Base-by-base conservation (phyloP, 1,140 invertebrate species). In the Scaptomyza hsui region DNA sequence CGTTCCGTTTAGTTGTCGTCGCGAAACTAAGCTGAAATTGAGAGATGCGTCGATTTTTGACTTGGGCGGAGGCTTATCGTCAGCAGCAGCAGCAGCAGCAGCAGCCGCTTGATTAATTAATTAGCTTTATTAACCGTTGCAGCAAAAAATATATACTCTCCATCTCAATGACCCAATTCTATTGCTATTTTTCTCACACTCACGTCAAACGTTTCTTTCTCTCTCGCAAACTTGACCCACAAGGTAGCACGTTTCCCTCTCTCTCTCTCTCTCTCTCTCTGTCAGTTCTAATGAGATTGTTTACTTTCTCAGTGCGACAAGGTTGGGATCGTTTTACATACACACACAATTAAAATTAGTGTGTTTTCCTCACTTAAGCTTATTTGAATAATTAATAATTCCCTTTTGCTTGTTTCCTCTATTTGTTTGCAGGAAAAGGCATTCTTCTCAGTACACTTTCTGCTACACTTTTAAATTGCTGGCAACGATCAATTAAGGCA, bases 31-130 rank as follows among this genome's bases (percentile, higher is more conserved):
- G 73, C 82, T 69, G 13, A 35, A 75, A 75, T 82, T 55, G 75
- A 78, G 75, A 53, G 61, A 75, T 68, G 69, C 82, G 77, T 88
- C 82, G 82, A 86, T 82, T 82, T 86, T 88, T 86, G 82, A 86
- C 60, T 86, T 72, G 81, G 57, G 59, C 62, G 62, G 53, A 45
- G 62, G 71, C 78, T 82, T 81, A 81, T 81, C 78, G 70, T 74
- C 70, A 26, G 37, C 67, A 44, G 15, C 29, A 21, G 42, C 42
- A 49, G 39, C 37, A 29, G 0, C 29, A 48, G 18, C 44, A 29
- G 0, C 60, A 21, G 41, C n/a, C 47, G 62, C 69, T 81, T 88
- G 78, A 82, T 88, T 82, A 81, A 79, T 83, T 85, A 83, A 83
- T 88, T 82, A 88, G 75, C 81, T 72, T 44, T 70, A 88, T 82